Evolutionary conservation across 2,888 invertebrate genomes (phyloP), one percentile per base, ranked within the genome.

Genomic region (Acanthopleura granulata): DNA sequence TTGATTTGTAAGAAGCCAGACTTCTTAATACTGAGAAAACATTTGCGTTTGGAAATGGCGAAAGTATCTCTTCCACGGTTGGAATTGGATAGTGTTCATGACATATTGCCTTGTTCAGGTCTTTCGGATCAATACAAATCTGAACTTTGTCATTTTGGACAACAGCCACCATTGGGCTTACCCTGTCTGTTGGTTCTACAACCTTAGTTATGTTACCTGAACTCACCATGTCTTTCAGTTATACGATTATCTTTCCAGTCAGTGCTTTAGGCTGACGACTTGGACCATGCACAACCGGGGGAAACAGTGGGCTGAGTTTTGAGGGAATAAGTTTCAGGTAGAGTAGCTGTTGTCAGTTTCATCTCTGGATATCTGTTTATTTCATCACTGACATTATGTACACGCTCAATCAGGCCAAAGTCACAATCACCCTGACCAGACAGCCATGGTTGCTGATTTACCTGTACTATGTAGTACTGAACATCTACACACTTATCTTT

Each of bases 21-120:
- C 74, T 82, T 83, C 12, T 80, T 82, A 82, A 73, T n/a, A 75
- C 75, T 0, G 79, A 79, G 75, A 84, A 84, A n/a, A 81, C 75
- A 57, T 79, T 79, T 3, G 83, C 79, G 30, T 74, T 69, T 29
- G 81, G 80, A 70, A 81, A 79, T 22, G 74, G 61, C 22, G 75
- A 71, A 11, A 81, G 62, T 4, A 83, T 77, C 27, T 82, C 82
- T 22, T 83, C 80, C 18, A 82, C 72, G 16, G 81, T 81, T 74
- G 62, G 77, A 73, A 82, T 80, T 0, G 78, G 80, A 62, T 82
- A 75, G 30, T 80, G 78, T 66, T 78, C 79, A 18, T 80, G 29
- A 51, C 75, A 74, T 6, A 80, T 78, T 0, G 76, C 78, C 70
- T 77, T 77, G 74, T 81, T 82, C 15, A 82, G 29, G 61, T 82